Percentiles rank a stretch among this genome's conserved stretches.
Conservation (phyloP, 2,113 vertebrate genomes). For the Cathartes aura region DNA sequence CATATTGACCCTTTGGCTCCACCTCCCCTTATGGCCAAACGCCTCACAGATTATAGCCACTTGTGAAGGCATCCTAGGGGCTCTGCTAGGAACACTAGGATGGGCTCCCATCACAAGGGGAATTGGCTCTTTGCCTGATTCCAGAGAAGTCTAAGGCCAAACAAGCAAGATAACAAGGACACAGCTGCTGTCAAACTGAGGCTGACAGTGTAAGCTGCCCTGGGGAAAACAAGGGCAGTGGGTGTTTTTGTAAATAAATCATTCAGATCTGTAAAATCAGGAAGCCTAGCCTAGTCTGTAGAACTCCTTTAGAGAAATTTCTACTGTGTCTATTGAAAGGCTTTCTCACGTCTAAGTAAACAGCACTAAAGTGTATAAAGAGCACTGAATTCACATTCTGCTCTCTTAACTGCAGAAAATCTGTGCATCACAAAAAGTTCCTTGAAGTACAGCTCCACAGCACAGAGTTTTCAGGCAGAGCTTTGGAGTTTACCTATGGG, state of each 20-base stretch:
- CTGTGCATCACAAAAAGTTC: neutral
- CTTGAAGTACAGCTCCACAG: neutral
- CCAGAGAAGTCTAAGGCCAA: neutral
- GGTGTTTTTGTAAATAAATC: neutral
- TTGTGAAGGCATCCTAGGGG: neutral
- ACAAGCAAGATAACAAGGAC: neutral
- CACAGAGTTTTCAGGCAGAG: neutral
- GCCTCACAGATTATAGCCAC: neutral
- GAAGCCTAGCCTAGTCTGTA: neutral
- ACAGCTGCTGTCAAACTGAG: neutral
- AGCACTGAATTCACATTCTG: neutral
- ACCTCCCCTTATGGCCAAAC: conserved; percentile 6
- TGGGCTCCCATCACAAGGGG: neutral
- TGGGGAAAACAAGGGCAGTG: accelerated
- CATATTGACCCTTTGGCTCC: conserved; percentile 31
- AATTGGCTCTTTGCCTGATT: neutral
- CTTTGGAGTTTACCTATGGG: neutral
- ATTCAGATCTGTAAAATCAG: neutral
- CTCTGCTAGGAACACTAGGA: neutral
- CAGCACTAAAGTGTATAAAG: neutral
- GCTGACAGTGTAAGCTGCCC: neutral
- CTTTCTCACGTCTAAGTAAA: neutral
- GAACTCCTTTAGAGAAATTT: neutral
- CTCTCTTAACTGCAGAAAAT: neutral
- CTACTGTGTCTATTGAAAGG: neutral